Evolutionary conservation across 2,797 vertebrate species (phyloP), one percentile per base, ranked within the genome.

Genomic region (Silurus aristotelis): DNA sequence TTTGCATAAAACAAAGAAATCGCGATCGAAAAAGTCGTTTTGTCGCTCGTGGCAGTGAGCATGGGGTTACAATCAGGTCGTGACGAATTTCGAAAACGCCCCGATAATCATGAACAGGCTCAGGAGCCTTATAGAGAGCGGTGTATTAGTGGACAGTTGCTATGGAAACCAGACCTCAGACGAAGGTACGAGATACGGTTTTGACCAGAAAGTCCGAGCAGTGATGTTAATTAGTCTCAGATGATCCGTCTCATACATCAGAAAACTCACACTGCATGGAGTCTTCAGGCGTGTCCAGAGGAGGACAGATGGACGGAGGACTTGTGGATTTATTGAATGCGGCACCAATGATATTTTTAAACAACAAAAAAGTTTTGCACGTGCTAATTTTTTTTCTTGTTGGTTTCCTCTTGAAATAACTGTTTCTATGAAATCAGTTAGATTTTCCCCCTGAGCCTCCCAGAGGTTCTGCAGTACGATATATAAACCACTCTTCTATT

Each of bases 311-410:
- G 48, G 48, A 52, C 10, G 48, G 10, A 52, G 48, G 48, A 52
- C 9, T 72, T 2, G 43, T 63, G 63, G 79, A 86, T 85, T 84
- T 75, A 85, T 61, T 72, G 56, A 82, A 85, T 80, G 87, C 84
- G 84, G 84, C 55, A 83, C 71, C 87, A 83, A 56, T 72, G 52
- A 68, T 85, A 79, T 85, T 87, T 88, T 86, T 83, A 83, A 73
- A 56, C 3, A 56, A 64, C 22, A 13, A 27, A 25, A 83, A 72
- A 83, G 63, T 60, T 85, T 88, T 82, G 82, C 85, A 87, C 80
- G 38, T 43, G 76, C 79, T 82, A 63, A 55, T 80, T 2, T 55
- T 7, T 55, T 55, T 15, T 27, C 17, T 38, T 60, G 8, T 13
- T 56, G n/a, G 2, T 58, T 77, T 58, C 12, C 83, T 63, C 77